Evolutionary conservation across 2,888 invertebrate genomes (phyloP), one percentile per base, ranked within the genome.

Genomic region (Eurytoma californica): DNA sequence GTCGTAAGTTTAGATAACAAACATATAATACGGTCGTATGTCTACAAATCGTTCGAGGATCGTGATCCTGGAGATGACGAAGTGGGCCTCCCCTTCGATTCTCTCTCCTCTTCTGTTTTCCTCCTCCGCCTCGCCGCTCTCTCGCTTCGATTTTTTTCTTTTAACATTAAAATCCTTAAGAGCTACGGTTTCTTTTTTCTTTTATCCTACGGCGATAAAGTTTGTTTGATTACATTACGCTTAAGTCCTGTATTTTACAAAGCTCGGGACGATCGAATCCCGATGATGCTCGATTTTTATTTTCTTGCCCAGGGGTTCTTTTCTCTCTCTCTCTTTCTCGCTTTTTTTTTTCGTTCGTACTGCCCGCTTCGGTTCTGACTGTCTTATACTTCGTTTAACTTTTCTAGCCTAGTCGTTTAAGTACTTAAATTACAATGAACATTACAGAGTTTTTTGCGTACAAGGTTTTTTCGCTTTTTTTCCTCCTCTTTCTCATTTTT

Each of bases 231-330:
- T 85, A 86, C 84, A 86, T 84, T 83, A 83, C 82, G 81, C 75
- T 84, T 84, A 83, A 84, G 73, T 83, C 63, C 83, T 84, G 83
- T 86, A 85, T 86, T 70, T 85, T 86, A 86, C 86, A 86, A 24
- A 85, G 82, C 83, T 83, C 83, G 53, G 63, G 72, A 57, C 60
- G n/a, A 66, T 69, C 28, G 39, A 70, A 69, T 63, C 66, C 47
- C 60, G 24, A 49, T 28, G 72, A 66, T 57, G 24, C 55, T 73
- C 65, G 60, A 68, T 58, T 66, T 63, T 9, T 39, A 9, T 39
- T 39, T 39, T 39, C 9, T 7, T 39, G 39, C 39, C 39, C 39
- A 9, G 7, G 39, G 39, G 39, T 39, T 9, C 39, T 39, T 39
- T 9, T 39, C 9, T 7, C 2, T 39, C 9, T 7, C 9, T 39